Conservation (phyloP, 2,113 vertebrate species). For the Marmota flaviventris region DNA sequence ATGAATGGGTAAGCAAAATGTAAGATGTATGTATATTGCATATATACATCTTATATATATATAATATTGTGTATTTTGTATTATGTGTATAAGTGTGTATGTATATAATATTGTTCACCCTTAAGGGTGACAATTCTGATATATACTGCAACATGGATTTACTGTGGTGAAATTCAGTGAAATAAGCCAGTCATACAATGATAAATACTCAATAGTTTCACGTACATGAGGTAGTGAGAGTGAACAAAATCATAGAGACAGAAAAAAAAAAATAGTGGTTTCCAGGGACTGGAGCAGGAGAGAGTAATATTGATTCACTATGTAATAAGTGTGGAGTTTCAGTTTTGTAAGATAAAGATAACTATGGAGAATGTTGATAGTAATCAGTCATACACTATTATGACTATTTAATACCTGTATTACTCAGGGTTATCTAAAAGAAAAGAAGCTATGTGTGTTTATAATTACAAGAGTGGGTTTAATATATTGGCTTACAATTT, state of each 20-base stretch:
- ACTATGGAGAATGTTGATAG: not conserved
- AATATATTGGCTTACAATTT: not conserved
- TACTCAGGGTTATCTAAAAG: not conserved
- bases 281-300: too few relatives aligned
- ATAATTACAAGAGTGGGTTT: not conserved
- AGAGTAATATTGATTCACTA: too few relatives aligned
- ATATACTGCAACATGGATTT: not conserved
- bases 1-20: not conserved
- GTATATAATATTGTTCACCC: not conserved
- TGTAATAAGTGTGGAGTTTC: not conserved
- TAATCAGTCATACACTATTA: not conserved
- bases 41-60: too few relatives aligned
- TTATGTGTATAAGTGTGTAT: too few relatives aligned
- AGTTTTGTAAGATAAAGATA: not conserved
- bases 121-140: not conserved
- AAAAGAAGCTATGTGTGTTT: not conserved
- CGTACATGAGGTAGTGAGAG: not conserved
- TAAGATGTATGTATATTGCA: too few relatives aligned
- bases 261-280: not conserved
- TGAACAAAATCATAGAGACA: not conserved
- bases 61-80: too few relatives aligned
- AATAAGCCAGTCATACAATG: not conserved
- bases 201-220: not conserved
- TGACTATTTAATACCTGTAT: not conserved
- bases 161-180: not conserved